Evolutionary conservation across 2,888 invertebrate species (phyloP).

Genomic region (Spisula subtruncata): DNA sequence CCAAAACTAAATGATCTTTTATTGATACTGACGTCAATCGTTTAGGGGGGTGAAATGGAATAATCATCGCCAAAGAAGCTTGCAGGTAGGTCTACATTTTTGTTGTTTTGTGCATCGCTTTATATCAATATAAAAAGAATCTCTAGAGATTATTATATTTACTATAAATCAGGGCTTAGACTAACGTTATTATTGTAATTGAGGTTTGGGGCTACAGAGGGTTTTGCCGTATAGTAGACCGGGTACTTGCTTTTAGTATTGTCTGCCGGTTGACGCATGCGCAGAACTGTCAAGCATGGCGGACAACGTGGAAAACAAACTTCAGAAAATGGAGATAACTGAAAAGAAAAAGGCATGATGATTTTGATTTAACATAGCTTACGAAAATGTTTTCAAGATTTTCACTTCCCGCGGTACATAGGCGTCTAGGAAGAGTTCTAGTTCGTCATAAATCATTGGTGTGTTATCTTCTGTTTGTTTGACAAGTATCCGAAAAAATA

Average conservation of each 20-base stretch:
- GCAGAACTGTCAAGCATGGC: constrained; percentile 79
- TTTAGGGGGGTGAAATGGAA: no score
- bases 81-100: no score
- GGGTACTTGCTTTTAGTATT: neutral
- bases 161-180: no score
- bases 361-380: constrained; percentile 70
- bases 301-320: constrained; percentile 84
- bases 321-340: constrained; percentile 82
- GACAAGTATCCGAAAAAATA: neutral
- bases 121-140: no score
- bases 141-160: no score
- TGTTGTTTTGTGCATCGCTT: no score
- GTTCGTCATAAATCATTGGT: constrained; percentile 75
- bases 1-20: no score
- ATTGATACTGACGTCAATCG: no score
- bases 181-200: no score
- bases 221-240: neutral
- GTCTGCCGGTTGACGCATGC: constrained; percentile 39
- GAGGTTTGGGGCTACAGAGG: no score
- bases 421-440: constrained; percentile 78
- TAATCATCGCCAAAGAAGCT: no score
- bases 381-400: constrained; percentile 81
- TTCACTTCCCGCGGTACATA: constrained; percentile 77
- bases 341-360: constrained; percentile 86
- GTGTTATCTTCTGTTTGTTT: constrained; percentile 41